phyloP scores from a whole-genome alignment of 2,888 invertebrate species.

The Orchesella flavescens region DNA sequence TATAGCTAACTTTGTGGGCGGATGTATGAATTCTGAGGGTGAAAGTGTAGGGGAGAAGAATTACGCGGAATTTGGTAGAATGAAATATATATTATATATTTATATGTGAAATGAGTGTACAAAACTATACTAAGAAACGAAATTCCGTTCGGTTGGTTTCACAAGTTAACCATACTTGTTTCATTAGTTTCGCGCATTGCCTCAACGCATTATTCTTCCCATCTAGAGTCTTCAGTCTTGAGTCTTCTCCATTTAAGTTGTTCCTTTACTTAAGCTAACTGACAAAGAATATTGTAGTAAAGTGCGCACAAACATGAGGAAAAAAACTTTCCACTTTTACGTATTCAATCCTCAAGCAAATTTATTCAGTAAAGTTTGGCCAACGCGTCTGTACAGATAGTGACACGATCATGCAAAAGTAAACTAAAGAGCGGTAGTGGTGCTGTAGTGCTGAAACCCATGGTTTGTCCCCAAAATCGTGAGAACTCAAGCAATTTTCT shows the following conservation, averaged over 20 bases:
- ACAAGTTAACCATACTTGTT: background rate
- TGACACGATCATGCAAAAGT: slow-evolving; percentile 64
- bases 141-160: no score
- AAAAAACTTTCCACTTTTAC: slow-evolving; percentile 50
- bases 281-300: slow-evolving; percentile 38
- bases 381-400: slow-evolving; percentile 25
- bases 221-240: background rate
- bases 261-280: slow-evolving; percentile 15
- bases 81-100: no score
- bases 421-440: slow-evolving; percentile 18
- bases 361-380: slow-evolving; percentile 42
- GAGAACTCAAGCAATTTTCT: slow-evolving; percentile 60
- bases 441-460: no score
- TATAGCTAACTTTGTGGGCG: no score
- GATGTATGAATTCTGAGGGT: no score
- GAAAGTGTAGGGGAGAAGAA: no score
- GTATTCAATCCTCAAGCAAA: slow-evolving; percentile 39
- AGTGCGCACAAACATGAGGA: slow-evolving; percentile 40
- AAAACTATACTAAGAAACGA: no score
- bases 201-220: background rate
- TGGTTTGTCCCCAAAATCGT: slow-evolving; percentile 46
- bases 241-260: slow-evolving; percentile 7
- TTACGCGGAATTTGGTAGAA: no score
- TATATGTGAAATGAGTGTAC: no score
- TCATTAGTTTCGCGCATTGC: background rate